Evolutionary conservation across 2,888 invertebrate species (phyloP).

Genomic region (Leucophenga maculata): DNA sequence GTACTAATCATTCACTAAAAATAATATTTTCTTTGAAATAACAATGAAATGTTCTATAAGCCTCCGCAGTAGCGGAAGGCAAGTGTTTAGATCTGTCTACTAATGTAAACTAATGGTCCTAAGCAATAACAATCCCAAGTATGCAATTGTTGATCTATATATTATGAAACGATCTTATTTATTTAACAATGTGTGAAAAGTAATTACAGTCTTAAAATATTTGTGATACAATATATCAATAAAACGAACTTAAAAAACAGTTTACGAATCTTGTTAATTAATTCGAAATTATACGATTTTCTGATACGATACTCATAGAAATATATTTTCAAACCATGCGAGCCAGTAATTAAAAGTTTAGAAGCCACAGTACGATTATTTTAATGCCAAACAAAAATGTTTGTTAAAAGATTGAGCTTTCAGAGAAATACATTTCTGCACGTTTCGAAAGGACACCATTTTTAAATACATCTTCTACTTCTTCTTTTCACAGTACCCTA

Average conservation of each 20-base stretch:
- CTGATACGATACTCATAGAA: slow-evolving; percentile 66
- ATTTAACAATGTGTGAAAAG: slow-evolving; percentile 21
- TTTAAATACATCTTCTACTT: slow-evolving; percentile 32
- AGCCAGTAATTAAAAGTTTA: background rate
- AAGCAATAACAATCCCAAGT: background rate
- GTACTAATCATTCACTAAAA: slow-evolving; percentile 1
- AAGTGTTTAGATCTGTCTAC: slow-evolving; percentile 10
- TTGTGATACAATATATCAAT: slow-evolving; percentile 64
- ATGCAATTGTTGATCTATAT: background rate
- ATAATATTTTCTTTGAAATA: slow-evolving; percentile 1
- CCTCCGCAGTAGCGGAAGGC: background rate
- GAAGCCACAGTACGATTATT: background rate
- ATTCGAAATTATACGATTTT: slow-evolving; percentile 27
- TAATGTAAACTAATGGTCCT: background rate
- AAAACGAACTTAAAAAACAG: slow-evolving; percentile 47
- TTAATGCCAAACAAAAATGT: no score
- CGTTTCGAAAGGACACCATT: background rate
- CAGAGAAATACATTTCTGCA: no score
- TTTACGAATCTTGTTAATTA: slow-evolving; percentile 37
- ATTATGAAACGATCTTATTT: no score
- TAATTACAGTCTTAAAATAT: slow-evolving; percentile 55
- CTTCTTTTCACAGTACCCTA: slow-evolving; percentile 60
- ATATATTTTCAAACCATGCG: background rate
- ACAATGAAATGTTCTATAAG: slow-evolving; percentile 20
- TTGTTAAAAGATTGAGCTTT: no score